Base-by-base conservation (phyloP, 2,113 vertebrate genomes). In the Hucho hucho region DNA sequence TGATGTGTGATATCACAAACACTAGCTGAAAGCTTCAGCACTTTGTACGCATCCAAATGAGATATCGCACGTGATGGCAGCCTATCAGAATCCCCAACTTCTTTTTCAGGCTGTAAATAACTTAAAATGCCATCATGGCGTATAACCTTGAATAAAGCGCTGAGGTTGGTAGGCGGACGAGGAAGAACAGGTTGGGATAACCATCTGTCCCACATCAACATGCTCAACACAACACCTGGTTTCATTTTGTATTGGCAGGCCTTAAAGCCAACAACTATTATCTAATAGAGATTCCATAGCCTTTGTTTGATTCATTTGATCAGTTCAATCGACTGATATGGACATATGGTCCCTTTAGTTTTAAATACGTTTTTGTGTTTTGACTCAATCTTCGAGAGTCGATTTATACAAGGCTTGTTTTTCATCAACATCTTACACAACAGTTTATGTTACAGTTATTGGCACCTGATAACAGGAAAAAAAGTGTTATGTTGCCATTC, bases 181-280 rank as follows among this genome's bases (percentile, higher is more conserved):
- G 58, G 53, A 46, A 3, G 6, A 26, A 14, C 53, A 75, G 43
- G 64, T 72, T 72, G 69, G 43, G 46, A 6, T 65, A 77, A 58
- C 69, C 75, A 78, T 81, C 75, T 81, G 75, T 74, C 14, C 61
- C 29, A 53, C 20, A 72, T 65, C 69, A 46, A 64, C 63, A 3
- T 67, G 4, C 71, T 58, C 69, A 61, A 64, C 49, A 1, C 46
- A 69, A 49, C 56, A 37, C 70, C 53, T 71, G 70, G 64, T 64
- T 22, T 43, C 22, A 64, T 73, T 56, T 76, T 70, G n/a, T 16
- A 66, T 53, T 18, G 24, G 59, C 75, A 70, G 53, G 6, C 49
- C 68, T 49, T 14, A 37, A 74, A 70, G 59, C 79, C 76, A 9
- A 22, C 43, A 69, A 24, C 29, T 69, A 26, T 63, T 26, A 29